Evolutionary conservation across 2,888 invertebrate genomes (phyloP).

Genomic region (Amiota communis): DNA sequence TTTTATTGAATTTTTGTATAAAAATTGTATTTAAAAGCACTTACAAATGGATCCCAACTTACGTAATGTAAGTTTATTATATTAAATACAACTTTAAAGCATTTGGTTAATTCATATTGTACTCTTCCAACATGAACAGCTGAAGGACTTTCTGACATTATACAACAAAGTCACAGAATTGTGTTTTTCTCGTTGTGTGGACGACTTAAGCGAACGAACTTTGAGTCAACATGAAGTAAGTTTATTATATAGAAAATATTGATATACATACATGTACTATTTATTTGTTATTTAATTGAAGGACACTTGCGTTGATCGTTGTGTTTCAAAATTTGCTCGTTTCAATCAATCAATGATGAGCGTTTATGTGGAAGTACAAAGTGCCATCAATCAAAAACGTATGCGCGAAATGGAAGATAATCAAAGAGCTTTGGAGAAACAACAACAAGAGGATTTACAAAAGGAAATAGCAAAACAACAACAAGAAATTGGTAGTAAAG

Average conservation of each 20-base stretch:
- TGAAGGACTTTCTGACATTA: conserved; percentile 72
- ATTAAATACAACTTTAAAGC: background rate
- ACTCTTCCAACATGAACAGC: conserved; percentile 50
- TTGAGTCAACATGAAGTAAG: conserved; percentile 64
- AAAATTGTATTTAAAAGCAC: background rate
- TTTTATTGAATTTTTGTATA: background rate
- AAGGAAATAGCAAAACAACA: conserved; percentile 30
- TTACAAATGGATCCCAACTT: conserved; percentile 59
- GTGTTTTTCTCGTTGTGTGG: conserved; percentile 71
- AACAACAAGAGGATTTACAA: conserved; percentile 44
- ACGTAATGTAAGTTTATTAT: conserved; percentile 51
- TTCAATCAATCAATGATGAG: conserved; percentile 73
- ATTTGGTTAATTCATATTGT: conserved; percentile 9
- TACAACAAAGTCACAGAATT: conserved; percentile 73
- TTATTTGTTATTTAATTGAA: conserved; percentile 41
- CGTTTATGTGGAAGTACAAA: conserved; percentile 70
- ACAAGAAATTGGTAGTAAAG: conserved; percentile 32
- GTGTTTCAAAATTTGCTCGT: conserved; percentile 71
- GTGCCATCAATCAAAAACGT: conserved; percentile 68
- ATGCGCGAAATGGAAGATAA: conserved; percentile 66
- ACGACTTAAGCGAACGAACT: conserved; percentile 67
- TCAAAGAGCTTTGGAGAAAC: conserved; percentile 52
- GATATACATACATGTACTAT: too few species aligned
- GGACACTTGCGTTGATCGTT: conserved; percentile 68
- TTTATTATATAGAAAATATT: background rate